Percentiles rank a stretch among this genome's conserved stretches.
phyloP scores from a whole-genome alignment of 2,797 vertebrate genomes.

The Lagodon rhomboides region DNA sequence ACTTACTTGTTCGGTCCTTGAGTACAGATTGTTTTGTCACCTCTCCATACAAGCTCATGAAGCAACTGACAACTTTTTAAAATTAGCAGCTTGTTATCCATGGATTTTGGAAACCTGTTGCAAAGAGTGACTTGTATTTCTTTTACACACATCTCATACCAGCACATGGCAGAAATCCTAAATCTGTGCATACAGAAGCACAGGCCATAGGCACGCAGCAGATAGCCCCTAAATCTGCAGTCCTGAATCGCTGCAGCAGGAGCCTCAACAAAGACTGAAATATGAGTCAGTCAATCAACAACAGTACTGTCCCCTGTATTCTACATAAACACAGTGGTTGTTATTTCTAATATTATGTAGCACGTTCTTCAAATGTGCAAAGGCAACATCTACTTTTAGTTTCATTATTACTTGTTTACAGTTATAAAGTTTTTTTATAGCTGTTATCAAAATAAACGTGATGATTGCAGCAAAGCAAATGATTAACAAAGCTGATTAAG shows the following conservation, averaged over 20 bases:
- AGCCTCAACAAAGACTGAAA: too few species aligned
- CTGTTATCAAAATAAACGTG: accelerated
- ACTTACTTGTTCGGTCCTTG: background rate
- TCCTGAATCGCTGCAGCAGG: too few species aligned
- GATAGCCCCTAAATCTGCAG: too few species aligned
- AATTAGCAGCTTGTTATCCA: background rate
- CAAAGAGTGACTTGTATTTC: background rate
- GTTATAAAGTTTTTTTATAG: accelerated
- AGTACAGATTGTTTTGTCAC: background rate
- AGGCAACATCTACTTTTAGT: background rate
- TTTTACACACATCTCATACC: background rate
- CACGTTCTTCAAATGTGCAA: background rate
- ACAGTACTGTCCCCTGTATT: background rate
- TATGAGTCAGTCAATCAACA: background rate
- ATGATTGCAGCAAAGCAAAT: background rate
- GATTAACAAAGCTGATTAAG: background rate
- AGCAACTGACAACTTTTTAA: too few species aligned
- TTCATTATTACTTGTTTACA: constrained; percentile 38
- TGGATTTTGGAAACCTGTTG: background rate
- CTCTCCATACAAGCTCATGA: too few species aligned
- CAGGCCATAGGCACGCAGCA: too few species aligned
- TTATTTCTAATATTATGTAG: background rate
- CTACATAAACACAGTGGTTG: background rate
- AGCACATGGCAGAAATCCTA: background rate
- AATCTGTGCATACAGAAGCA: background rate